Percentiles rank a stretch among this genome's conserved stretches.
Evolutionary conservation across 2,888 invertebrate species (phyloP).

Genomic region (Ormyrus thymus): DNA sequence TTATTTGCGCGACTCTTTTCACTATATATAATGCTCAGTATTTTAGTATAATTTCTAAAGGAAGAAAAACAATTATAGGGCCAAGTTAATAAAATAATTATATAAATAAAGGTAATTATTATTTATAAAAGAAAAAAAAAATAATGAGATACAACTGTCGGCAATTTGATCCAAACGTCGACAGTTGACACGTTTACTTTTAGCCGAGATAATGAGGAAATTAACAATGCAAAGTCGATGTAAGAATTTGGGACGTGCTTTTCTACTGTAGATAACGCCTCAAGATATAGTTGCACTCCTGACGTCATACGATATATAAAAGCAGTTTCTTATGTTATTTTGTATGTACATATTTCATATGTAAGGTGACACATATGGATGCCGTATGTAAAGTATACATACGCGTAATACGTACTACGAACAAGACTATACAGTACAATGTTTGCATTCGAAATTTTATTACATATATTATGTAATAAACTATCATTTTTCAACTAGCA

Average conservation of each 20-base stretch:
- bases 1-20: conserved; percentile 26
- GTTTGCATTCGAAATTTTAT: conserved; percentile 16
- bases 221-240: conserved; percentile 24
- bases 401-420: conserved; percentile 3
- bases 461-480: conserved; percentile 42
- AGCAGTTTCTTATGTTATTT: conserved; percentile 39
- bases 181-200: conserved; percentile 11
- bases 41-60: conserved; percentile 48
- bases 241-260: conserved; percentile 48
- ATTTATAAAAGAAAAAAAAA: conserved; percentile 20
- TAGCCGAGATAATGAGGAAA: conserved; percentile 2
- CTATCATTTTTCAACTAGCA: conserved; percentile 8
- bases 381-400: conserved; percentile 27
- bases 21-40: conserved; percentile 44
- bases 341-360: conserved; percentile 39
- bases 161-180: conserved; percentile 6
- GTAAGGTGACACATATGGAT: conserved; percentile 23
- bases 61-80: conserved; percentile 44
- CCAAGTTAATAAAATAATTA: conserved; percentile 43
- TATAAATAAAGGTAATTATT: conserved; percentile 14
- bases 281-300: conserved; percentile 45
- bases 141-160: neutral
- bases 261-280: conserved; percentile 49
- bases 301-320: conserved; percentile 7
- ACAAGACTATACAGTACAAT: conserved; percentile 5